Evolutionary conservation across 2,113 vertebrate species (phyloP).

Genomic region (Garra rufa): DNA sequence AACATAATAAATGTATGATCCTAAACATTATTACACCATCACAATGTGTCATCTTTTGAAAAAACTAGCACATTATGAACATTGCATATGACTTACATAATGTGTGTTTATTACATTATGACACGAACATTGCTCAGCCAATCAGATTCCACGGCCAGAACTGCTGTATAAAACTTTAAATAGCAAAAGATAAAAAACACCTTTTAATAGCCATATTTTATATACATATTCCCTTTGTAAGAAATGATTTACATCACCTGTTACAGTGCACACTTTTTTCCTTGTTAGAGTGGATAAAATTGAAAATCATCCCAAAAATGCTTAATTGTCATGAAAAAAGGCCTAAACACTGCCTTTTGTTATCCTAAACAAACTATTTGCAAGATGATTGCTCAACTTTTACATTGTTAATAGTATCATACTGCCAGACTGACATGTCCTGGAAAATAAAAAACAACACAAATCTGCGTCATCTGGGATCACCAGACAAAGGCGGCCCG

Average conservation of each 20-base stretch:
- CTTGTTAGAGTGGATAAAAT: neutral
- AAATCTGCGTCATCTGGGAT: constrained; percentile 32
- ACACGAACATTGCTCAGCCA: neutral
- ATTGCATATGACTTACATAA: neutral
- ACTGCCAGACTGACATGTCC: neutral
- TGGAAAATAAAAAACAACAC: neutral
- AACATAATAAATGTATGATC: too few species aligned
- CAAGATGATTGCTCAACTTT: neutral
- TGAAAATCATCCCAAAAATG: neutral
- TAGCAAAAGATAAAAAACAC: neutral
- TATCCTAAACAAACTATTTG: neutral
- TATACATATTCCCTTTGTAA: neutral
- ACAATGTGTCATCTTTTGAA: neutral
- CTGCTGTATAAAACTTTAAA: neutral
- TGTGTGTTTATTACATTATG: neutral
- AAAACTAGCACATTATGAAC: neutral
- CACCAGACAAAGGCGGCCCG: constrained; percentile 95
- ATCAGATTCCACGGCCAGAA: too few species aligned
- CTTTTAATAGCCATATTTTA: neutral
- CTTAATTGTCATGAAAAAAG: too few species aligned
- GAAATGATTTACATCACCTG: neutral
- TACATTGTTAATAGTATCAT: neutral
- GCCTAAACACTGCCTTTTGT: neutral
- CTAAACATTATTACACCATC: too few species aligned
- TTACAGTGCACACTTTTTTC: neutral